phyloP scores from a whole-genome alignment of 1,140 invertebrate genomes.

The Lamellibrachia luymesi region DNA sequence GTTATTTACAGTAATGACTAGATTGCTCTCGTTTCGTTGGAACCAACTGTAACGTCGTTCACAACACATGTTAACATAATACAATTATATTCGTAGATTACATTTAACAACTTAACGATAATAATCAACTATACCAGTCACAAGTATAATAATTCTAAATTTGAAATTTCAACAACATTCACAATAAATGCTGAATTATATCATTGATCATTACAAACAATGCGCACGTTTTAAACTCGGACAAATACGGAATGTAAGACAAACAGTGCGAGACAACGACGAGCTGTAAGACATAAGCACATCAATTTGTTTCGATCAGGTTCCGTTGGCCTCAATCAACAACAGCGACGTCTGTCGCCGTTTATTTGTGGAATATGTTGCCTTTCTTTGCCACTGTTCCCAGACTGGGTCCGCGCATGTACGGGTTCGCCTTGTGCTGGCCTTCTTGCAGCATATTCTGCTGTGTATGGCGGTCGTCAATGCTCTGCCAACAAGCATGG shows the following conservation, averaged over 20 bases:
- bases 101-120: neutral
- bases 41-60: neutral
- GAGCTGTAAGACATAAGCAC: neutral
- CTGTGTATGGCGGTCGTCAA: neutral
- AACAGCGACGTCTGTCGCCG: neutral
- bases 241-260: neutral
- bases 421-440: constrained; percentile 42
- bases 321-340: neutral
- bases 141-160: neutral
- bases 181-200: neutral
- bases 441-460: neutral
- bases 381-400: constrained; percentile 57
- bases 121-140: neutral
- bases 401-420: constrained; percentile 51
- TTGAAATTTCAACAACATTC: neutral
- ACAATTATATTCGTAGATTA: neutral
- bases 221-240: neutral
- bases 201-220: neutral
- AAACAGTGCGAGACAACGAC: neutral
- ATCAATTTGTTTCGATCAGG: neutral
- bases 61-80: neutral
- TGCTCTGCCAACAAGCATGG: neutral
- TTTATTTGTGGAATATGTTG: constrained; percentile 25
- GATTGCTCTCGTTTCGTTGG: neutral
- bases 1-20: neutral